Conservation (phyloP, 2,797 vertebrate species). For the Danionella dracula region DNA sequence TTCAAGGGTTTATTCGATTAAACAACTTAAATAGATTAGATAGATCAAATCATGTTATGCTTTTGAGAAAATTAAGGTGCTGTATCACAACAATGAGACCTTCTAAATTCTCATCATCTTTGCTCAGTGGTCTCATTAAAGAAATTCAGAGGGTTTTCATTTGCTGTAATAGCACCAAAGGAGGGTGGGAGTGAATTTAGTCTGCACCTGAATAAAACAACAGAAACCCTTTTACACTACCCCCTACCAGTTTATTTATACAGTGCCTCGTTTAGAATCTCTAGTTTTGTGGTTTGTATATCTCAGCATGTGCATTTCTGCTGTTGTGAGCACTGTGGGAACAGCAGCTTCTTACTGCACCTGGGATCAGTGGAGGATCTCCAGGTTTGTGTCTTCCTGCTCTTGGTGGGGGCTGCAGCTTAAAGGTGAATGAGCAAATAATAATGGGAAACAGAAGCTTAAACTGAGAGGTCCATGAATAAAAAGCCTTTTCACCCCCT, state of each 20-base stretch:
- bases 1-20: too few species aligned
- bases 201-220: conserved; percentile 27
- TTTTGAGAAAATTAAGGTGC: too few species aligned
- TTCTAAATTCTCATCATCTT: not conserved
- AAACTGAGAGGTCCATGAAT: conserved; percentile 28
- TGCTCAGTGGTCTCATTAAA: not conserved
- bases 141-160: conserved; percentile 14
- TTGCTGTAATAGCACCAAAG: not conserved
- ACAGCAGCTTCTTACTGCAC: conserved; percentile 34
- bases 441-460: conserved; percentile 42
- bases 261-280: not conserved
- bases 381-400: not conserved
- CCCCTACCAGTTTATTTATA: conserved; percentile 37
- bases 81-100: not conserved
- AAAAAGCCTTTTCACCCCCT: conserved; percentile 41
- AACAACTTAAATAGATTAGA: too few species aligned
- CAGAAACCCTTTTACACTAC: conserved; percentile 29
- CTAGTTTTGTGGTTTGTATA: conserved; percentile 13
- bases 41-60: too few species aligned
- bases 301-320: conserved; percentile 10
- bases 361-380: conserved; percentile 40
- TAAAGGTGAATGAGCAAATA: conserved; percentile 29
- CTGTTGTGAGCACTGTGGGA: conserved; percentile 29
- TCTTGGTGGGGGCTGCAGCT: not conserved
- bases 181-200: not conserved